Evolutionary conservation across 2,888 invertebrate species (phyloP).

Genomic region (Aleiodes alternator): DNA sequence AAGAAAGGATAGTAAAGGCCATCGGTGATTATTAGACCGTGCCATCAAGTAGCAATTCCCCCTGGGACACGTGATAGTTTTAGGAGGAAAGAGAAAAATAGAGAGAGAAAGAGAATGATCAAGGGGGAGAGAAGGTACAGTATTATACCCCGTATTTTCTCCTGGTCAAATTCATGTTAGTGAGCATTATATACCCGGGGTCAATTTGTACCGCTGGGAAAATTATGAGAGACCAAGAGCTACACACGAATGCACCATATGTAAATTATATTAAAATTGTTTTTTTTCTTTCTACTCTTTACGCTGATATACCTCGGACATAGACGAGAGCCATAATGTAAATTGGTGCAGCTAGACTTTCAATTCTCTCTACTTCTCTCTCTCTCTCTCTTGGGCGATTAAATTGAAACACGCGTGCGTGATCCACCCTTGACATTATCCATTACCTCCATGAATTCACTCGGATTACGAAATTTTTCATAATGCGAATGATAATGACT

Average conservation of each 20-base stretch:
- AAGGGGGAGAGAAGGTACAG: too few relatives aligned
- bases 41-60: constrained; percentile 5
- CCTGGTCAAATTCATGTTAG: constrained; percentile 9
- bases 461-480: constrained; percentile 26
- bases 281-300: not conserved
- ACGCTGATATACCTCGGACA: not conserved
- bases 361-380: constrained; percentile 40
- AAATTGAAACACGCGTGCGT: constrained; percentile 60
- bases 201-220: constrained; percentile 24
- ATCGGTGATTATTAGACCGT: constrained; percentile 23
- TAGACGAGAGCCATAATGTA: constrained; percentile 56
- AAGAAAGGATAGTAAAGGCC: constrained; percentile 11
- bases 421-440: constrained; percentile 53
- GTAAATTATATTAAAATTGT: constrained; percentile 28
- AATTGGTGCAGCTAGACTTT: constrained; percentile 58
- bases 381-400: constrained; percentile 54
- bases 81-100: not conserved
- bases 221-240: constrained; percentile 10
- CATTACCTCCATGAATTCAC: constrained; percentile 37
- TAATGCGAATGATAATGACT: not conserved
- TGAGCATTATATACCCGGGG: constrained; percentile 19
- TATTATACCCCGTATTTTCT: constrained; percentile 16
- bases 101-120: too few relatives aligned
- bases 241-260: constrained; percentile 26
- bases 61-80: constrained; percentile 24